Conservation (phyloP, 2,797 vertebrate species). For the Aplochiton taeniatus region DNA sequence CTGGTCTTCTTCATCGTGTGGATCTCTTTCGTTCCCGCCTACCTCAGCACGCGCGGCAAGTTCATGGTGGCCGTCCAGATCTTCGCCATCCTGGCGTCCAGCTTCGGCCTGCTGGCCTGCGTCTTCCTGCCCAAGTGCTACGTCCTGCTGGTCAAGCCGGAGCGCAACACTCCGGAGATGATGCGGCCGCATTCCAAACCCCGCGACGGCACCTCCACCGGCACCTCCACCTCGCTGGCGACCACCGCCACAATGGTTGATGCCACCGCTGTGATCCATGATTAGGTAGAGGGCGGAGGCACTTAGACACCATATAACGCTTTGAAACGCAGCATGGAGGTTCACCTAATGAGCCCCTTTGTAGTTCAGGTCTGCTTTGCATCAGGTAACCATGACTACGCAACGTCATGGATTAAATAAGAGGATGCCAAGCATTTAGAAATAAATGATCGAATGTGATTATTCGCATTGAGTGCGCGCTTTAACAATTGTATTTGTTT, state of each 20-base stretch:
- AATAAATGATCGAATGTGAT: too few species aligned
- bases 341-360: too few species aligned
- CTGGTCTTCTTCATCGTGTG: slow-evolving; percentile 88
- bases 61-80: slow-evolving; percentile 90
- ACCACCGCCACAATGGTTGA: slow-evolving; percentile 69
- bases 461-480: too few species aligned
- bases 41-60: slow-evolving; percentile 87
- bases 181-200: slow-evolving; percentile 68
- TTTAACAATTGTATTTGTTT: too few species aligned
- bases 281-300: slow-evolving; percentile 46
- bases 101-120: slow-evolving; percentile 83
- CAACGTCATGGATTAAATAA: too few species aligned
- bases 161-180: slow-evolving; percentile 80
- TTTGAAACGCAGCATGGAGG: too few species aligned
- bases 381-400: too few species aligned
- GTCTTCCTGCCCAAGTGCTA: slow-evolving; percentile 88
- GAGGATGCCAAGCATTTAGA: too few species aligned
- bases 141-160: slow-evolving; percentile 82
- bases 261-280: slow-evolving; percentile 66
- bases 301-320: too few species aligned
- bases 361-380: too few species aligned
- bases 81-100: slow-evolving; percentile 87
- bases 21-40: slow-evolving; percentile 87
- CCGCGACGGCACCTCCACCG: slow-evolving; percentile 67
- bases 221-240: slow-evolving; percentile 76